Evolutionary conservation across 2,797 vertebrate species (phyloP), one percentile per base, ranked within the genome.

Genomic region (Crax fasciolata): DNA sequence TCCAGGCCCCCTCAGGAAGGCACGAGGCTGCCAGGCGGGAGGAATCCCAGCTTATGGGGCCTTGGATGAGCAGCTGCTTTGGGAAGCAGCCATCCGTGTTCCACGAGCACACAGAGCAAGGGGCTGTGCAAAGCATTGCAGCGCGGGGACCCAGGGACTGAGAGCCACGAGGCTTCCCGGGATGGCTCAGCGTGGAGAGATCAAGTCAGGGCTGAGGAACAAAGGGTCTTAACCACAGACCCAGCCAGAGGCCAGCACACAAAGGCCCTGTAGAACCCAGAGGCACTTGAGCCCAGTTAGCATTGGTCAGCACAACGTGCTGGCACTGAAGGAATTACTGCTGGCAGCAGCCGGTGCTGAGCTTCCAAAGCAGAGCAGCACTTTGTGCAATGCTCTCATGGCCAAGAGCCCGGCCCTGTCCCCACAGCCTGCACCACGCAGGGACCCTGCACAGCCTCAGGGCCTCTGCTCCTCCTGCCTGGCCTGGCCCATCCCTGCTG

Each of bases 121-220:
- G 18, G 44, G 28, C 13, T 11, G 38, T 51, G 52, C 5, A 3
- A 35, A 46, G 41, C 8, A 2, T 51, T 14, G 43, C 23, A 20
- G 1, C 13, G 4, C 0, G 0, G 66, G 46, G 9, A 43, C 7
- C 21, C 16, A 6, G 1, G 12, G 46, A 19, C 78, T 24, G n/a
- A 35, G 38, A 2, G 35, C 12, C 9, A 39, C 19, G 51, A 2
- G 0, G 6, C 52, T 8, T 32, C 73, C 38, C 13, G 13, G 3
- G 2, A 20, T 0, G 3, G 32, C 46, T 18, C 12, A 13, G 32
- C 25, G 23, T 0, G 27, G n/a, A 19, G 44, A 58, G 24, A 6
- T 30, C 7, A 48, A 1, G 3, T 7, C 49, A 11, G 27, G 39
- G 35, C 30, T 49, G 55, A 11, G 58, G 5, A 41, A 70, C 18